Conservation (phyloP, 30 jellyfish, hydroid and myxozoan genomes). For the Clytia hemisphaerica region DNA sequence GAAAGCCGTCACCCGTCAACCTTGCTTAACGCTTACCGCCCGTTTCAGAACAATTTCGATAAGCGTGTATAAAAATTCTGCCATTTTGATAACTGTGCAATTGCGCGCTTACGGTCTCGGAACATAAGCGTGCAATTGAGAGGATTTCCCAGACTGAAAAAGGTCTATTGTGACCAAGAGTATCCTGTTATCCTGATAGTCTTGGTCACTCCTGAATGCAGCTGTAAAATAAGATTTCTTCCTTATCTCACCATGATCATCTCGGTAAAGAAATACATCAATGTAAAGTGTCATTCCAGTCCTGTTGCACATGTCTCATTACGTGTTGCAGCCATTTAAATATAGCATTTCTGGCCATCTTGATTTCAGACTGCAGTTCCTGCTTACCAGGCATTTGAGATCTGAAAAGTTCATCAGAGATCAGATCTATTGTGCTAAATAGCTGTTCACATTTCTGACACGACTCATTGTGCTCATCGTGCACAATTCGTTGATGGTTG, state of each 20-base stretch:
- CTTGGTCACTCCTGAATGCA: constrained; percentile 14
- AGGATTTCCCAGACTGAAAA: too few species aligned
- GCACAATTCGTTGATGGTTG: background rate
- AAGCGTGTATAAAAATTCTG: too few species aligned
- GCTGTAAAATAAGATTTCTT: constrained; percentile 4
- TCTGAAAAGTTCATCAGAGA: background rate
- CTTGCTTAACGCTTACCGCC: too few species aligned
- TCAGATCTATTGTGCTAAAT: background rate
- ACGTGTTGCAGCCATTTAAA: constrained; percentile 7
- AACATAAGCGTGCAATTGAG: too few species aligned
- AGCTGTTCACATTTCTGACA: background rate
- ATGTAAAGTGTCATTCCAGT: constrained; percentile 1
- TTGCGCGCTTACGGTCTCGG: too few species aligned
- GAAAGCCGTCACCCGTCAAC: too few species aligned
- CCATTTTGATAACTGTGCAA: too few species aligned
- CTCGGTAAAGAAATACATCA: background rate
- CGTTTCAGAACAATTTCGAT: too few species aligned
- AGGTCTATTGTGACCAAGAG: too few species aligned
- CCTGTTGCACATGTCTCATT: constrained; percentile 2
- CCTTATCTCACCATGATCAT: background rate
- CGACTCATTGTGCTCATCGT: background rate
- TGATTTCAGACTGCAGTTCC: constrained; percentile 4
- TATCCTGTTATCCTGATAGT: background rate
- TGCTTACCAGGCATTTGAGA: background rate
- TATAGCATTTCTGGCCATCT: background rate